Evolutionary conservation across 2,888 invertebrate genomes (phyloP).

Genomic region (Schrankia costaestrigalis): DNA sequence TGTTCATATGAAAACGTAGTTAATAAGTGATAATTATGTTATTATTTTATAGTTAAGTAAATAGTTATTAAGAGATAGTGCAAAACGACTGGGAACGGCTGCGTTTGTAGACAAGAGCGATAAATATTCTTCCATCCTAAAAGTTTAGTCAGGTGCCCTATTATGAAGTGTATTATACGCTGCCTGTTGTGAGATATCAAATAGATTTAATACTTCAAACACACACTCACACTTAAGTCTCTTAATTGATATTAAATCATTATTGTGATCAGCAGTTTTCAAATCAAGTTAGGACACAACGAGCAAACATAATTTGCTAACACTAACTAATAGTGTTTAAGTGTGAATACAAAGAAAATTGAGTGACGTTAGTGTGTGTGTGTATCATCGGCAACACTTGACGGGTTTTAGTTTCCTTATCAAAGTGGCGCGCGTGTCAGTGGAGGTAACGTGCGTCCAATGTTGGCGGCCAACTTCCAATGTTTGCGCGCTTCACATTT

Average conservation of each 20-base stretch:
- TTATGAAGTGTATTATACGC: conserved; percentile 38
- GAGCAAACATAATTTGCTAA: conserved; percentile 24
- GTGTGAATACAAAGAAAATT: conserved; percentile 33
- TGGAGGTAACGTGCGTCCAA: conserved; percentile 40
- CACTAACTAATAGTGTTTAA: conserved; percentile 25
- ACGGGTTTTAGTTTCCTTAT: conserved; percentile 45
- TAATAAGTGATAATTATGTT: conserved; percentile 68
- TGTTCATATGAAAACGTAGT: conserved; percentile 64
- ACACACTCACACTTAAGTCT: too few species aligned
- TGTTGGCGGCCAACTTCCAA: conserved; percentile 47
- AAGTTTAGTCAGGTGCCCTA: conserved; percentile 29
- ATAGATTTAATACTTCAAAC: too few species aligned
- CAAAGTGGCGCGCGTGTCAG: conserved; percentile 46
- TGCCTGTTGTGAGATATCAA: conserved; percentile 44
- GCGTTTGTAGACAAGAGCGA: conserved; percentile 50
- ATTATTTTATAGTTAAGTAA: conserved; percentile 74
- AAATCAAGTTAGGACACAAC: conserved; percentile 13
- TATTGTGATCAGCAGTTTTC: conserved; percentile 17
- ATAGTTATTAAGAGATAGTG: conserved; percentile 74
- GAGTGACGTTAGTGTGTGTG: conserved; percentile 31
- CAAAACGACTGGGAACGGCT: conserved; percentile 78
- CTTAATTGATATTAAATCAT: too few species aligned
- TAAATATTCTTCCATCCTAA: conserved; percentile 37
- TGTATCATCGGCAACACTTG: conserved; percentile 36
- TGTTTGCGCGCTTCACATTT: conserved; percentile 59